Evolutionary conservation across 2,888 invertebrate species (phyloP).

Genomic region (Dasypolia templi): DNA sequence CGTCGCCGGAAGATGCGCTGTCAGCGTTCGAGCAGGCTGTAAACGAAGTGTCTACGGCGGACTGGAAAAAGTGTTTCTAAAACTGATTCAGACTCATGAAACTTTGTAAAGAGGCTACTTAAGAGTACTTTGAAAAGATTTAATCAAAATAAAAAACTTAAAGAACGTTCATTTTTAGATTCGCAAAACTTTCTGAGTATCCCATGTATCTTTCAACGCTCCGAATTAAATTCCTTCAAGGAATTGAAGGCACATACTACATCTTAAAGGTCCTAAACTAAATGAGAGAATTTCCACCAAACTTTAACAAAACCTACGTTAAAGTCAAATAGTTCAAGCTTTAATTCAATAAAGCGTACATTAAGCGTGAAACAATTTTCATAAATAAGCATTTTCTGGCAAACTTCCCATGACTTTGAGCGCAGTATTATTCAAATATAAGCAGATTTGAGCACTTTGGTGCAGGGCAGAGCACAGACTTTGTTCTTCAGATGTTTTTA

Average conservation of each 20-base stretch:
- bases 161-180: too few species aligned
- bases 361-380: constrained; percentile 66
- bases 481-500: constrained; percentile 59
- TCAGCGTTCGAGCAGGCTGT: too few species aligned
- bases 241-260: not conserved
- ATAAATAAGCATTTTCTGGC: constrained; percentile 69
- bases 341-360: constrained; percentile 61
- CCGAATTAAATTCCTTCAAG: not conserved
- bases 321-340: constrained; percentile 46
- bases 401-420: constrained; percentile 63
- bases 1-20: too few species aligned
- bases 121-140: too few species aligned
- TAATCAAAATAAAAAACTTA: too few species aligned
- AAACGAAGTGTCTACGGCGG: too few species aligned
- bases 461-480: constrained; percentile 57
- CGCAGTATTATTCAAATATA: constrained; percentile 70
- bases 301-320: constrained; percentile 35
- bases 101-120: too few species aligned
- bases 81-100: too few species aligned
- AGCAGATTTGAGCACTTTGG: constrained; percentile 67
- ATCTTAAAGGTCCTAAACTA: not conserved
- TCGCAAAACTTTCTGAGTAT: too few species aligned
- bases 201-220: too few species aligned
- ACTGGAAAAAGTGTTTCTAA: too few species aligned
- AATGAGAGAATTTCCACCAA: constrained; percentile 2